Evolutionary conservation across 2,797 vertebrate genomes (phyloP).

Genomic region (Hippocampus kuda): DNA sequence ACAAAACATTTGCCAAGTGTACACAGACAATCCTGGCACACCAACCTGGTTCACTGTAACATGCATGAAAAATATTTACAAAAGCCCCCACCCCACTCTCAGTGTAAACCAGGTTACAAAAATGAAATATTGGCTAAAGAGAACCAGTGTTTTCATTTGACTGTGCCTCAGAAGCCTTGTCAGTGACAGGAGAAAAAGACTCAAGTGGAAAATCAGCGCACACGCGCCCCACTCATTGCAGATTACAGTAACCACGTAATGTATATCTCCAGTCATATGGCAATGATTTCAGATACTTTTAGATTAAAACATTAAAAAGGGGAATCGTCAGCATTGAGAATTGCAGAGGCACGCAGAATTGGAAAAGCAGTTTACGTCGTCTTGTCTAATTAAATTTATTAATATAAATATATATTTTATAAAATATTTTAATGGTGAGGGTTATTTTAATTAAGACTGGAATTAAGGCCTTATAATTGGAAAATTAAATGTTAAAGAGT

Average conservation of each 20-base stretch:
- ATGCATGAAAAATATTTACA: background rate
- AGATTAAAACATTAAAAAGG: background rate
- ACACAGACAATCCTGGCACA: background rate
- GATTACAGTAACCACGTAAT: background rate
- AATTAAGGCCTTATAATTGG: background rate
- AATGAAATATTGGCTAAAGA: slow-evolving; percentile 26
- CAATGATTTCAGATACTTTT: slow-evolving; percentile 1
- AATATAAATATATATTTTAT: background rate
- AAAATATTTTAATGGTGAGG: background rate
- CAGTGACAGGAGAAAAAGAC: background rate
- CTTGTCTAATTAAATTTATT: background rate
- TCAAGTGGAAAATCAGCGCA: background rate
- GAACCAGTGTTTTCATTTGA: slow-evolving; percentile 18
- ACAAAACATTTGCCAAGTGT: slow-evolving; percentile 1
- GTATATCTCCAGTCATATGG: background rate
- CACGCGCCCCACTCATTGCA: background rate
- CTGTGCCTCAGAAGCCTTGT: background rate
- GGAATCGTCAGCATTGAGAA: background rate
- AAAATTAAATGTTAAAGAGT: background rate
- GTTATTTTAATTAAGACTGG: background rate
- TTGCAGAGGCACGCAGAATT: background rate
- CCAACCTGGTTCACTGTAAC: background rate
- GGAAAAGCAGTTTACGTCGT: background rate
- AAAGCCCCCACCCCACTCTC: background rate
- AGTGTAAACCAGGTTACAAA: slow-evolving; percentile 27